These are phyloP conservation scores for Patagioenas fasciata DNA, from an alignment of 2,113 vertebrate species.

Conservation along the genomic window DNA sequence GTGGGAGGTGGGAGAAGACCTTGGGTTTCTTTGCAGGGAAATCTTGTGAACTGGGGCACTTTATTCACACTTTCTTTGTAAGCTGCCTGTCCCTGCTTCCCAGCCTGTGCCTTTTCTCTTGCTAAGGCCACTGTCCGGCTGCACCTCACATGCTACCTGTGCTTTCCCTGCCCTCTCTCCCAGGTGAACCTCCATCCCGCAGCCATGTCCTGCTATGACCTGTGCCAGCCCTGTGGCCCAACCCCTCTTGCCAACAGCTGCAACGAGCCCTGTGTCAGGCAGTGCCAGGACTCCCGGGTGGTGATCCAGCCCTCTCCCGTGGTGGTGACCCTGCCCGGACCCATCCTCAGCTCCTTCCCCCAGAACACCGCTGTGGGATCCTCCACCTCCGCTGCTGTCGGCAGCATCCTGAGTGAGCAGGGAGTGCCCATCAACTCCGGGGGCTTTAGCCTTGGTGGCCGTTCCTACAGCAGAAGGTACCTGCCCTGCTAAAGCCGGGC, in stretches of 20 bases:
- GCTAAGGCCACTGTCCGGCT: accelerated
- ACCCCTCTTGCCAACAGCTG: background rate
- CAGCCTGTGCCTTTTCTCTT: accelerated
- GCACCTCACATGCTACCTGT: too few species aligned
- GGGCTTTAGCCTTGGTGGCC: background rate
- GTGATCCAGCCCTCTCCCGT: background rate
- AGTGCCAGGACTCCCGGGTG: conserved; percentile 7
- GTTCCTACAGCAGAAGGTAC: background rate
- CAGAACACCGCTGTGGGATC: conserved; percentile 24
- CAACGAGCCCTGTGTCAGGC: background rate
- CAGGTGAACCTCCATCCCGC: too few species aligned
- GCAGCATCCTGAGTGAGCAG: background rate
- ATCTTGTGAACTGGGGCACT: accelerated
- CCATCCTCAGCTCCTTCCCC: conserved; percentile 49
- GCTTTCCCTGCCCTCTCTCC: too few species aligned
- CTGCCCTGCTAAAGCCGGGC: background rate
- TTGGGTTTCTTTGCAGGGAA: too few species aligned
- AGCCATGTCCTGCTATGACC: too few species aligned
- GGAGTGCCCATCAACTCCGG: background rate
- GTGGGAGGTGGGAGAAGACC: background rate
- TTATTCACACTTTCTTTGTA: accelerated
- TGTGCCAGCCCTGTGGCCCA: background rate
- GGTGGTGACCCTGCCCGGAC: conserved; percentile 7
- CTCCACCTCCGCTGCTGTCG: background rate
- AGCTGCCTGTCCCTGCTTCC: accelerated